Conservation (phyloP, 2,888 invertebrate genomes). For the Pachliopta kotzebuea region DNA sequence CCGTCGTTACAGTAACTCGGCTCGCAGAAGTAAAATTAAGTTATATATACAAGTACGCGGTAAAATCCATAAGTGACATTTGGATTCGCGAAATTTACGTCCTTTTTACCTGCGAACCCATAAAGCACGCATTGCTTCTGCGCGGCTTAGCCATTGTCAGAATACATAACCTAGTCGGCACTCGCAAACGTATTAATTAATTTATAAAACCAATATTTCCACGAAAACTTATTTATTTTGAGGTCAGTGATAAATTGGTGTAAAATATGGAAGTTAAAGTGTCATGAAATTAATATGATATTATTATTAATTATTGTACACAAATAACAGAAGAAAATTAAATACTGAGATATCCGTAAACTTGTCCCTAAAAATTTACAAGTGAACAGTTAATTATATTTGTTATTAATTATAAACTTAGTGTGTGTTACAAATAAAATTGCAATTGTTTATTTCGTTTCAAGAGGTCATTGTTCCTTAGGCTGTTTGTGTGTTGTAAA, state of each 20-base stretch:
- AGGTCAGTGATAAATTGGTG: not conserved
- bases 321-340: slow-evolving; percentile 28
- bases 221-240: not conserved
- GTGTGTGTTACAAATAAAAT: slow-evolving; percentile 25
- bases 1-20: too few species aligned
- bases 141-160: slow-evolving; percentile 63
- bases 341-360: not conserved
- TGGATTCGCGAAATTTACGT: slow-evolving; percentile 33
- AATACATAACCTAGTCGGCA: slow-evolving; percentile 60
- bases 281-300: slow-evolving; percentile 1
- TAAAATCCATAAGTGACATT: slow-evolving; percentile 45
- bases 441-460: slow-evolving; percentile 38
- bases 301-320: not conserved
- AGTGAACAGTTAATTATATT: not conserved
- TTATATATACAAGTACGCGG: slow-evolving; percentile 28
- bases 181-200: slow-evolving; percentile 46
- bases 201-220: slow-evolving; percentile 42
- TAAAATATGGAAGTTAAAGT: slow-evolving; percentile 7
- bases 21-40: too few species aligned
- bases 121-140: slow-evolving; percentile 55
- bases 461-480: slow-evolving; percentile 62
- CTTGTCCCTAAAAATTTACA: not conserved
- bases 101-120: slow-evolving; percentile 41
- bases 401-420: not conserved
- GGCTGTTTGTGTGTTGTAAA: slow-evolving; percentile 46